Base-by-base conservation (phyloP, 1,140 invertebrate genomes). In the Oryctes rhinoceros region DNA sequence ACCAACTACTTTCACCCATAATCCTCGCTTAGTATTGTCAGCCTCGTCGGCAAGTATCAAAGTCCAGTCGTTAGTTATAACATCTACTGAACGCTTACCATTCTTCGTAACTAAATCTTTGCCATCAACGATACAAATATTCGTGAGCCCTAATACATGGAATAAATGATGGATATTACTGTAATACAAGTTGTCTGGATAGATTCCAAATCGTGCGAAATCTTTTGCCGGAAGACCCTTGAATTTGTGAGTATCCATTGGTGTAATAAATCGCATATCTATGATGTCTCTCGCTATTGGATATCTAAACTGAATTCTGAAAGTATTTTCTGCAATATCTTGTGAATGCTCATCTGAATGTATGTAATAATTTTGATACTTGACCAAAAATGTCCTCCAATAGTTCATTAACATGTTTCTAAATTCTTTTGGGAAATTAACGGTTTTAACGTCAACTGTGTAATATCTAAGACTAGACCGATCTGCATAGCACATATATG, bases 401-500 rank as follows among this genome's bases (percentile, higher is more conserved):
- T 48, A 76, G 3, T 76, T n/a, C 44, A 44, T 76, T 11, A 47
- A 1, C 10, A 15, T 44, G n/a, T 20, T 48, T 44, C 44, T 76
- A 30, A 44, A 76, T 44, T 76, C 74, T 47, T 13, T 39, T 18
- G 74, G 74, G 74, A 48, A 76, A 30, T 76, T 37, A 44, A 20
- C 44, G 15, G 39, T 20, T 76, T 85, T 82, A 24, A 83, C 77
- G 18, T 83, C 80, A 80, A 81, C 84, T 18, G 67, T 81, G 76
- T 81, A 83, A 71, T 84, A 81, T 48, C 84, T 80, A 24, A 83
- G 44, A n/a, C 82, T 76, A 53, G 81, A 80, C 20, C 81, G 79
- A 13, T 62, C 81, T 11, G 47, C 62, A 24, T 81, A 78, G 62
- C 84, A 85, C 6, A 76, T 59, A 35, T 79, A 74, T 10, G 78